A percentile compares a stretch with the other conserved stretches of the same genome.
Conservation (phyloP, 2,888 invertebrate species). For the Drosophila mayaguana region DNA sequence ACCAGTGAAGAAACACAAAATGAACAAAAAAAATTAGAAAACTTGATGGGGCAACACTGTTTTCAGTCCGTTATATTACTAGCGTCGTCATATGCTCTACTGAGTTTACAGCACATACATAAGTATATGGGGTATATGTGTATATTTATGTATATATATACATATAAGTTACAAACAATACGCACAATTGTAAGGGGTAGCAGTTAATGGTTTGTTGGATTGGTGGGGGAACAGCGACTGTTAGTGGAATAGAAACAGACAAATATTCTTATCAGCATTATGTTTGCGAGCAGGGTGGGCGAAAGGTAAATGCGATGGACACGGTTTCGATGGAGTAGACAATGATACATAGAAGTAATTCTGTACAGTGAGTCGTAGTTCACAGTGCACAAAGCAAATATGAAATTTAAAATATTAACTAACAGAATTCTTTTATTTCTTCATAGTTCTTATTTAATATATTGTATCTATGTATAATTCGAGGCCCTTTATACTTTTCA, state of each 20-base stretch:
- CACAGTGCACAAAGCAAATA: neutral
- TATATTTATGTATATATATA: slow-evolving; percentile 16
- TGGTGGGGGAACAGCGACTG: neutral
- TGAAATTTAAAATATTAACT: neutral
- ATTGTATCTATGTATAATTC: neutral
- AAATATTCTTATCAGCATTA: slow-evolving; percentile 64
- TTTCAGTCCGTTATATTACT: slow-evolving; percentile 48
- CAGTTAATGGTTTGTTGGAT: neutral
- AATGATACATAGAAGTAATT: neutral
- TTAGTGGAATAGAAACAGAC: slow-evolving; percentile 5
- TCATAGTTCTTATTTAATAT: neutral
- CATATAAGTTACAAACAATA: slow-evolving; percentile 60
- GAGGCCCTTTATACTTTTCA: slow-evolving; percentile 56
- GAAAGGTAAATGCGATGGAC: slow-evolving; percentile 35
- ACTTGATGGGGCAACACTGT: slow-evolving; percentile 54
- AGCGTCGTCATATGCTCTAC: slow-evolving; percentile 66
- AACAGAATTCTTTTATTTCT: no score
- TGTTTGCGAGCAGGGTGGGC: slow-evolving; percentile 52
- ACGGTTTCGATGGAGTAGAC: neutral
- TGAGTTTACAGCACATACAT: slow-evolving; percentile 50
- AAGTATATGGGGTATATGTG: neutral
- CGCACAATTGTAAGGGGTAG: slow-evolving; percentile 30
- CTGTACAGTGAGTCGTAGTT: neutral
- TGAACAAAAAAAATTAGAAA: slow-evolving; percentile 19
- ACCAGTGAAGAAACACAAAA: slow-evolving; percentile 36